Evolutionary conservation across 2,888 invertebrate species (phyloP), one percentile per base, ranked within the genome.

Genomic region (Protophormia terraenovae): DNA sequence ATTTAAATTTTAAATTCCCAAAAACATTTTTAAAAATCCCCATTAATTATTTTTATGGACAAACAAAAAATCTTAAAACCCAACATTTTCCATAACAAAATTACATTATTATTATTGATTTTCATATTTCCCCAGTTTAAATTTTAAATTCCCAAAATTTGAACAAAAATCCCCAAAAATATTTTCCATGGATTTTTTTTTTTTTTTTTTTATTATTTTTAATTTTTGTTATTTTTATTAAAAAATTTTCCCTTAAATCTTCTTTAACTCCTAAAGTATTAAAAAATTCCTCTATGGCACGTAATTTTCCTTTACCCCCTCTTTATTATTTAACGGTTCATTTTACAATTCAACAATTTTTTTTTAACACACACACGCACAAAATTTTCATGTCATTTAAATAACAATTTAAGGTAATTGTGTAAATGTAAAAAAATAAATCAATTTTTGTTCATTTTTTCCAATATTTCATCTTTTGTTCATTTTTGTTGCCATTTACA

Each of bases 381-480:
- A n/a, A 8, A 32, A 53, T 64, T 55, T 64, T 19, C 35, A 67
- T 73, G 73, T 53, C 81, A 75, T 60, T 81, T 58, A 22, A 69
- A 38, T 50, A 32, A 0, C 76, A 76, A 69, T 76, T 82, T 76
- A 55, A 75, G 69, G 12, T 75, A 75, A 83, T 78, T 79, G 24
- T 38, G 12, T 67, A 35, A 77, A 24, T 35, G 35, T 16, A 16
- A 7, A 45, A 16, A 53, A 32, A 32, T 14, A 76, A 64, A 47
- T 47, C 38, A 62, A 75, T 69, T 62, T 47, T 14, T 38, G 16
- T 45, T 19, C 24, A 58, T 41, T 35, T 50, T 22, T 41, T 12
- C 27, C 0, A 27, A 1, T 45, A 53, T 29, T 24, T 64, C 7
- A 14, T 55, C 29, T 67, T 47, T 58, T 73, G 53, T 55, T 60